Percentiles rank a stretch among this genome's conserved stretches.
Evolutionary conservation across 2,113 vertebrate species (phyloP).

Genomic region (Erythrocercus mccallii): DNA sequence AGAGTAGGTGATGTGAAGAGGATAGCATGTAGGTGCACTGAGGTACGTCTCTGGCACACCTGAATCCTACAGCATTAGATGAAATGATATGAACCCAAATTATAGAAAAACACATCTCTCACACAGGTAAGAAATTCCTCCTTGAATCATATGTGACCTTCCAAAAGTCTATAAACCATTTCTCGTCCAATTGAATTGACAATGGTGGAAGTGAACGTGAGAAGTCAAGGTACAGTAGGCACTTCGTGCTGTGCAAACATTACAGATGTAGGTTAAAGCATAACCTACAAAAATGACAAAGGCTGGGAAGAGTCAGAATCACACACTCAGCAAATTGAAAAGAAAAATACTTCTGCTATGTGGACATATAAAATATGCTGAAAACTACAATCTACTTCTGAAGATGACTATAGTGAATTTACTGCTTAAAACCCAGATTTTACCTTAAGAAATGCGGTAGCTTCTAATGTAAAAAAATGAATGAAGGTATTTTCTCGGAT

Average conservation of each 20-base stretch:
- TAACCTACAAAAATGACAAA: conserved; percentile 19
- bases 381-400: not conserved
- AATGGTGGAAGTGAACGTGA: not conserved
- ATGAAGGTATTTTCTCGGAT: not conserved
- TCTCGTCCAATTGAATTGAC: not conserved
- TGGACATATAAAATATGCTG: not conserved
- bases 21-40: not conserved
- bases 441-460: not conserved
- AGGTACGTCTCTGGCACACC: rapidly evolving
- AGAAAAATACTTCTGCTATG: not conserved
- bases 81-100: not conserved
- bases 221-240: not conserved
- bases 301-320: not conserved
- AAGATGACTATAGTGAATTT: not conserved
- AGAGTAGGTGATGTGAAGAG: not conserved
- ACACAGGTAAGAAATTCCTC: not conserved
- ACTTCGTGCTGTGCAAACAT: not conserved
- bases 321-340: not conserved
- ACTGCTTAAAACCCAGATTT: not conserved
- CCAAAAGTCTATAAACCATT: not conserved
- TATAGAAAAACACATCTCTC: not conserved
- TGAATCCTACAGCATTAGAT: not conserved
- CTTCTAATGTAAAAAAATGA: not conserved
- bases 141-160: not conserved
- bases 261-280: not conserved